These are phyloP conservation scores for Bubo bubo DNA, from an alignment of 2,113 vertebrate genomes.

Conservation along the genomic window DNA sequence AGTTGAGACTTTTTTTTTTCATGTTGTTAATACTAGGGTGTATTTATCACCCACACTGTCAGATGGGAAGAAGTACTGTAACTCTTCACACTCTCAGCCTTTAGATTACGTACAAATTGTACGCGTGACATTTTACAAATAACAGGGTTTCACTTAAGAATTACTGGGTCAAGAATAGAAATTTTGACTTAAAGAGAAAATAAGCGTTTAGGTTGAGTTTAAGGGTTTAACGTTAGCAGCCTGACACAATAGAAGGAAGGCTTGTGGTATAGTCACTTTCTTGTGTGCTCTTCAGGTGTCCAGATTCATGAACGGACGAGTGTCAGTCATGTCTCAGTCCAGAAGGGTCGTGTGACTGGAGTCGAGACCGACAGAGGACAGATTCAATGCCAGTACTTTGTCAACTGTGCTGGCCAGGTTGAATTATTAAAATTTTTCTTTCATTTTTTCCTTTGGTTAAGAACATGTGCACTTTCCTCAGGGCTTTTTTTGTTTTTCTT, in stretches of 20 bases:
- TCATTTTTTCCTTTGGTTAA: not conserved
- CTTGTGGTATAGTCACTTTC: not conserved
- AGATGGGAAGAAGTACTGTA: not conserved
- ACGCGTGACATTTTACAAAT: fast-evolving
- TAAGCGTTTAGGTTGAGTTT: not conserved
- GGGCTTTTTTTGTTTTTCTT: not conserved
- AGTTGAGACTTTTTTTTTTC: not conserved
- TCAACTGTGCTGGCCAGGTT: conserved; percentile 98
- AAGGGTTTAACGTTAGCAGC: not conserved
- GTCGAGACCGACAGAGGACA: conserved; percentile 92
- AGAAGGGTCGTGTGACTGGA: conserved; percentile 85
- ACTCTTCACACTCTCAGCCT: not conserved
- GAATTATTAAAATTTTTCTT: not conserved
- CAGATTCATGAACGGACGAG: conserved; percentile 89
- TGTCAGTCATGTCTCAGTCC: conserved; percentile 87
- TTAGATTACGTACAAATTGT: not conserved
- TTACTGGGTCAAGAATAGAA: not conserved
- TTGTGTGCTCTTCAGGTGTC: conserved; percentile 79
- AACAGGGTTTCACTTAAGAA: not conserved
- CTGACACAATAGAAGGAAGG: not conserved
- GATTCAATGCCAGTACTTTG: conserved; percentile 92
- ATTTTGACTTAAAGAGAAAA: not conserved
- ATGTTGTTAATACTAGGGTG: fast-evolving
- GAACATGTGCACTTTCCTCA: not conserved
- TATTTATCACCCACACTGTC: not conserved